Base-by-base conservation (phyloP, 2,888 invertebrate genomes). In the Branchinecta sandiegonensis region DNA sequence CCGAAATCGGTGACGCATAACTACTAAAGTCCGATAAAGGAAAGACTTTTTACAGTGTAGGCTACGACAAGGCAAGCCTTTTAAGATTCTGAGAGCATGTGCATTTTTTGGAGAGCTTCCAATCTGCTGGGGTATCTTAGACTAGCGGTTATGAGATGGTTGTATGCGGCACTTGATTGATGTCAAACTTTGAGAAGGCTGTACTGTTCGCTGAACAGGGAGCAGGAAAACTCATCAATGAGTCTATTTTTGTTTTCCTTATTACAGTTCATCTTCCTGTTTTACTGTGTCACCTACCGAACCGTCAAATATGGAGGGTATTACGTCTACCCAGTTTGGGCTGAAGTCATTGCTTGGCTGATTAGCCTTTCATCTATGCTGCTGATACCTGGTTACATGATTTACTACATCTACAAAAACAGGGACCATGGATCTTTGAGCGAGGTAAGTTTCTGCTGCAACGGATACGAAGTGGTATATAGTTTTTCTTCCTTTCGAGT, bases 331-430 rank as follows among this genome's bases (percentile, higher is more conserved):
- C 85, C 85, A 2, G 74, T 76, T 68, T 85, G 85, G 84, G 84
- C 85, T 0, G 81, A 84, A 74, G 76, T 80, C 64, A 74, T 85
- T 48, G 85, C 85, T n/a, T 79, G 84, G 72, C 77, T 79, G 56
- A 78, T 86, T 68, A 85, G 85, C 72, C 77, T 83, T 48, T 80
- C 83, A 4, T 86, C 86, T 5, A 86, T 86, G 84, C 75, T 85
- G 46, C 84, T 84, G 81, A 81, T 86, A 71, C 85, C 86, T 11
- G 77, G 77, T 13, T 86, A 85, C 72, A 83, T 83, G 3, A 73
- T 84, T 70, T 85, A 84, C 74, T 85, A 84, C 73, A 74, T 85
- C 3, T 72, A 82, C 23, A 76, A 77, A 1, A 78, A 80, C 64
- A 56, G 63, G 23, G 14, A 56, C 10, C 80, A 82, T 4, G 83